Evolutionary conservation across 2,888 invertebrate genomes (phyloP), one percentile per base, ranked within the genome.

Genomic region (Lordiphosa fenestrarum): DNA sequence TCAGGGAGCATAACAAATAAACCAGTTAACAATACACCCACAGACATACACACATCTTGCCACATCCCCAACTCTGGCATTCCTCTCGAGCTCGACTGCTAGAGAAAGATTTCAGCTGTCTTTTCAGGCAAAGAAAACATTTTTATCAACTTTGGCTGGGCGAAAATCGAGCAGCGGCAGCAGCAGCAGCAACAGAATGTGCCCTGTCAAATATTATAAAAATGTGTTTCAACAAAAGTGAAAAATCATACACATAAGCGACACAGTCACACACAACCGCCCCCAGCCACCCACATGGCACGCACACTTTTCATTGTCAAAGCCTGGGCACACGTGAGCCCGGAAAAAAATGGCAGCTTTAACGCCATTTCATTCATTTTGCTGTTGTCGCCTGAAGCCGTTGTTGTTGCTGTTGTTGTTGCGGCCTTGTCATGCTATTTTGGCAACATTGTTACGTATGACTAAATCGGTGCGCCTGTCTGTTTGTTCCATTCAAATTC

Each of bases 171-270:
- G 58, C 30, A 33, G 19, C 19, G 19, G 40, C 23, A 53, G 49
- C 54, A 61, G n/a, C n/a, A n/a, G n/a, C n/a, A n/a, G n/a, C n/a
- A n/a, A 41, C 61, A 37, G 68, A 64, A 80, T 69, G 67, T 75
- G 66, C 68, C 61, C 63, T 68, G 71, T 75, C 71, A 75, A 71
- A 71, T 69, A 66, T 71, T 70, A 75, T 73, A 60, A 73, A 76
- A 74, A 73, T 73, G 71, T 72, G 65, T 75, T 60, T 53, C 60
- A 52, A 40, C 57, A 55, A 67, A 74, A 84, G 75, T 83, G 77
- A 85, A 83, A 85, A 84, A 82, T 77, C 86, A 84, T 74, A 56
- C 75, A 74, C 83, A 78, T 71, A 78, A 82, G 48, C 62, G 61
- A 56, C 68, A 61, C 55, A 66, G 54, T 52, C 53, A 30, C 67